Evolutionary conservation across 2,113 vertebrate species (phyloP), one percentile per base, ranked within the genome.

Genomic region (Ophiodon elongatus): DNA sequence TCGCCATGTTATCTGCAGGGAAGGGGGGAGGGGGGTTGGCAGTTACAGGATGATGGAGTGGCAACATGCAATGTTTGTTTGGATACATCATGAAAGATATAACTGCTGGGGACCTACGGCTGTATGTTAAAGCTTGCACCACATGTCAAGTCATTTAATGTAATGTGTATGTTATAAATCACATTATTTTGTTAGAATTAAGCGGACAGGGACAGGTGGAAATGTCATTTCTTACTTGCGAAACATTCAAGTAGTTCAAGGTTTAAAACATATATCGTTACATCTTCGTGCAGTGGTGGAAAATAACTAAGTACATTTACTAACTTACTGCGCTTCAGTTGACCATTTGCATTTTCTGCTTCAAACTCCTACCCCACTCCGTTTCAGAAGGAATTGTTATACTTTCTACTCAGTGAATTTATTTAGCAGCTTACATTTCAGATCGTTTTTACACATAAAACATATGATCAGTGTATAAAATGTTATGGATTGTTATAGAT

Each of bases 11-110:
- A 81, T 83, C 59, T 89, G 84, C 75, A 60, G 74, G 23, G 64
- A 59, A 35, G 43, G 2, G 1, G 69, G 47, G 39, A 60, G 52
- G 11, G 77, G n/a, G n/a, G n/a, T n/a, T n/a, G 70, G 76, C 86
- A 72, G 59, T 76, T 83, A 86, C 76, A 84, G 70, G 84, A 63
- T 81, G 80, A 84, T 85, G 39, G 72, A 80, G 56, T 52, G 80
- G 87, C 59, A 45, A 73, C 70, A 80, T 72, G 47, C 70, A 27
- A 54, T 76, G 81, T 87, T 90, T 85, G 76, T 80, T 88, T 69
- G 29, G 73, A 88, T 69, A 52, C 41, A 79, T 76, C 56, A 56
- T 69, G 70, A 47, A 65, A 79, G 75, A 89, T 79, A 35, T 79
- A 41, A 86, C 45, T 71, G 81, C 35, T 11, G 39, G n/a, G 57